These are phyloP conservation scores for Sinhomidia bicolor DNA, from an alignment of 2,888 invertebrate species.

Conservation along the genomic window DNA sequence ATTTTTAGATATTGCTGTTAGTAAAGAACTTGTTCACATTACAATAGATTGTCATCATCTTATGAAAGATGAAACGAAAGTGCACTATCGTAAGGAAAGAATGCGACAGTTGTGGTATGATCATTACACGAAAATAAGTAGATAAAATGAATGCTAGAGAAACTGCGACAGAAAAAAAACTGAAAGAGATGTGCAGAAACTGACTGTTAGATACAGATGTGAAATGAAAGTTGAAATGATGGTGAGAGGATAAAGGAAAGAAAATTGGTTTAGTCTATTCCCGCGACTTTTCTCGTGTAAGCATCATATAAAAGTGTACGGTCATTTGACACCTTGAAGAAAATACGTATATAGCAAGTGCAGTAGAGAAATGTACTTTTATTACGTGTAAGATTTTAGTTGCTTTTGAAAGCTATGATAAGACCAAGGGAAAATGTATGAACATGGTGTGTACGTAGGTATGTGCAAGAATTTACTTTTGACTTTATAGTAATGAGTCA, in stretches of 20 bases:
- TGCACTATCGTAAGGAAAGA: background rate
- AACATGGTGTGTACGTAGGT: background rate
- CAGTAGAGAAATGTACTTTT: background rate
- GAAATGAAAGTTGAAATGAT: conserved; percentile 7
- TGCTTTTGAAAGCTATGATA: background rate
- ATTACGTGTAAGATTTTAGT: background rate
- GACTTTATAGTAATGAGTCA: background rate
- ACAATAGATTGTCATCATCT: background rate
- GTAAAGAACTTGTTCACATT: too few species aligned
- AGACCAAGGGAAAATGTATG: background rate
- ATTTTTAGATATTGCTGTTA: too few species aligned
- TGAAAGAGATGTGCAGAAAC: background rate
- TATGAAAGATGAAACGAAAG: background rate
- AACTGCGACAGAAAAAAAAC: background rate
- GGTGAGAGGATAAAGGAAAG: background rate
- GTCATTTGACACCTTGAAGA: background rate
- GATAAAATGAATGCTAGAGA: background rate
- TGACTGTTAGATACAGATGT: background rate
- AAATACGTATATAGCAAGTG: background rate
- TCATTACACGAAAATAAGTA: too few species aligned
- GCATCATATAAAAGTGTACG: background rate
- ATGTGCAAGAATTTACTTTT: background rate
- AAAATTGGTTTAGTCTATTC: background rate
- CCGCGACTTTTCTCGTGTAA: background rate
- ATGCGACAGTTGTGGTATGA: background rate